Conservation (phyloP, 2,113 vertebrate species). For the Periophthalmodon schlosseri region DNA sequence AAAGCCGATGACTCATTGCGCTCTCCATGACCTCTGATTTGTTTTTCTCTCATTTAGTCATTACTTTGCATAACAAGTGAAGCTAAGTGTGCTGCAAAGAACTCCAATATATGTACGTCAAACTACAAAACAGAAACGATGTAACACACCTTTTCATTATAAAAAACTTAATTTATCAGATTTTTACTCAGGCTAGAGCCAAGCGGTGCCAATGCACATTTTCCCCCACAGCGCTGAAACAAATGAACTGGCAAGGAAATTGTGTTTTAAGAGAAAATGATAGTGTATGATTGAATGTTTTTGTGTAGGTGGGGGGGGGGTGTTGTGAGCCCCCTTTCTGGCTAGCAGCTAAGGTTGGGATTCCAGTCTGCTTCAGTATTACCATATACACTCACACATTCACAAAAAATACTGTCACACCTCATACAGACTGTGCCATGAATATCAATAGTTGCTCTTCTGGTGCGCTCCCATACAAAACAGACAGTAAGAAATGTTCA, state of each 20-base stretch:
- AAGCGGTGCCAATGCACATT: constrained; percentile 43
- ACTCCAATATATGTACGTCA: constrained; percentile 48
- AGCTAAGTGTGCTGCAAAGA: constrained; percentile 56
- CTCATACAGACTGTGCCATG: constrained; percentile 66
- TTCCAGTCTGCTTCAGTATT: constrained; percentile 63
- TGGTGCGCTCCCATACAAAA: constrained; percentile 70
- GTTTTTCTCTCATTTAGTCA: constrained; percentile 72
- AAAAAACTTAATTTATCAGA: constrained; percentile 56
- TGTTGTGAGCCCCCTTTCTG: constrained; percentile 33
- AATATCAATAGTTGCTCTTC: constrained; percentile 75
- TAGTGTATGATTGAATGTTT: constrained; percentile 57
- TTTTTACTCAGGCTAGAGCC: constrained; percentile 35
- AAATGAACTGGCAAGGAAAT: constrained; percentile 63
- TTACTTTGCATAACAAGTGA: constrained; percentile 45
- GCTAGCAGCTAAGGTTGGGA: constrained; percentile 58
- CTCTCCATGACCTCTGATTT: constrained; percentile 71
- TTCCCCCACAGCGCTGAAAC: constrained; percentile 44
- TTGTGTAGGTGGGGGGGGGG: constrained; percentile 35
- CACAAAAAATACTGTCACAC: constrained; percentile 72
- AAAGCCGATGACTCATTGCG: constrained; percentile 68
- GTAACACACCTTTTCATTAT: constrained; percentile 59
- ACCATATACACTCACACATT: constrained; percentile 69
- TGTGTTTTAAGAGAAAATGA: constrained; percentile 67
- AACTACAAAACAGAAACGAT: constrained; percentile 37
- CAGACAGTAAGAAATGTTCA: constrained; percentile 72